Evolutionary conservation across 2,113 vertebrate species (phyloP), one percentile per base, ranked within the genome.

Genomic region (Otolemur garnettii): DNA sequence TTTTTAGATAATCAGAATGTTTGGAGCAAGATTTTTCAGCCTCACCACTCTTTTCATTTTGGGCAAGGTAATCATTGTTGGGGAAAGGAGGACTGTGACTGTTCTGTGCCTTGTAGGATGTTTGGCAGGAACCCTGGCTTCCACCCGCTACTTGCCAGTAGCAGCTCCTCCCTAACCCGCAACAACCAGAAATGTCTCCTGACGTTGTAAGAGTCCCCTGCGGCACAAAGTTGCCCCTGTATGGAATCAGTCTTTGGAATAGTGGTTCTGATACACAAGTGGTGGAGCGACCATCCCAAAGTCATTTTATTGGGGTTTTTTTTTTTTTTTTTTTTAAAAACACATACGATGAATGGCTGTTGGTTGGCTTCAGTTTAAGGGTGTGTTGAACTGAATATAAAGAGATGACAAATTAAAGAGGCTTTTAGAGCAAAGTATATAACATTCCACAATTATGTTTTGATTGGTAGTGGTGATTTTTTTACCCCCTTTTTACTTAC

Each of bases 401-500:
- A 93, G 64, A 55, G 42, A 80, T 93, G 78, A 69, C 24, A 92
- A 62, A 66, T 91, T 64, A 88, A 87, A 92, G 14, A 87, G 24
- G 9, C 30, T 79, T 94, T 94, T 92, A 71, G 55, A 79, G 35
- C 55, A 83, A 87, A 72, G 45, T 22, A 10, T 22, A 10, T 17
- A 86, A 30, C 14, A 50, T 77, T 64, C 71, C 53, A 30, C 33
- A 77, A 2, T 93, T 74, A 78, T 0, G 38, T 83, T 79, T 94
- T 85, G 38, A 84, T 72, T 90, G 60, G 81, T 86, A 35, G 7
- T 33, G 22, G 3, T 64, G 30, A 68, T 60, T 84, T 64, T 38
- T 83, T 18, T 33, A 28, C 17, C 13, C 1, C 0, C 2, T 0
- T 13, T 50, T 96, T 91, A 91, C 13, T 80, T 94, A 59, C 24